These are phyloP conservation scores for Callospermophilus lateralis DNA, from an alignment of 2,113 vertebrate species.

Conservation along the genomic window DNA sequence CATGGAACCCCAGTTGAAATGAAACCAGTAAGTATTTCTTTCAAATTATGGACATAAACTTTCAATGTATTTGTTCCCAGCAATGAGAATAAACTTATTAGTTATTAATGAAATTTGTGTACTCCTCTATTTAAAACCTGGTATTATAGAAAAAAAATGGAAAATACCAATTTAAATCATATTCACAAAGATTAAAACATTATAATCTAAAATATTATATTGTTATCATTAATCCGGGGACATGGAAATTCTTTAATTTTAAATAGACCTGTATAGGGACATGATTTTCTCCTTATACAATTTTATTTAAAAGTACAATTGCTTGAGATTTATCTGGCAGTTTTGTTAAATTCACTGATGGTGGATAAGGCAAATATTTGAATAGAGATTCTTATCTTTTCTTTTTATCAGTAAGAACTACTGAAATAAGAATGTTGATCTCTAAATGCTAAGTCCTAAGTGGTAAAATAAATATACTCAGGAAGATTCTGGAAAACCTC, in stretches of 20 bases:
- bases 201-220: neutral
- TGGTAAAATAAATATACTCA: neutral
- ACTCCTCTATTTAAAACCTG: conserved; percentile 33
- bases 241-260: neutral
- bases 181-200: conserved; percentile 39
- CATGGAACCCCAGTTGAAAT: neutral
- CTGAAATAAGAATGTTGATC: neutral
- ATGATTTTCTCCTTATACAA: neutral
- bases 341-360: conserved; percentile 14
- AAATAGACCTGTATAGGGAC: neutral
- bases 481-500: conserved; percentile 14
- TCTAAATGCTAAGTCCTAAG: neutral
- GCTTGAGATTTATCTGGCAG: neutral
- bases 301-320: neutral
- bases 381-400: neutral
- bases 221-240: neutral
- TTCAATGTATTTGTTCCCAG: neutral
- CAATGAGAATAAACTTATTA: conserved; percentile 33
- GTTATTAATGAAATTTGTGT: neutral
- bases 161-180: conserved; percentile 15
- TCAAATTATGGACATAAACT: neutral
- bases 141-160: neutral
- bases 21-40: neutral
- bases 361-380: neutral
- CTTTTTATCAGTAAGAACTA: neutral